Base-by-base conservation (phyloP, 1,140 invertebrate genomes). In the Drosophila rufa region DNA sequence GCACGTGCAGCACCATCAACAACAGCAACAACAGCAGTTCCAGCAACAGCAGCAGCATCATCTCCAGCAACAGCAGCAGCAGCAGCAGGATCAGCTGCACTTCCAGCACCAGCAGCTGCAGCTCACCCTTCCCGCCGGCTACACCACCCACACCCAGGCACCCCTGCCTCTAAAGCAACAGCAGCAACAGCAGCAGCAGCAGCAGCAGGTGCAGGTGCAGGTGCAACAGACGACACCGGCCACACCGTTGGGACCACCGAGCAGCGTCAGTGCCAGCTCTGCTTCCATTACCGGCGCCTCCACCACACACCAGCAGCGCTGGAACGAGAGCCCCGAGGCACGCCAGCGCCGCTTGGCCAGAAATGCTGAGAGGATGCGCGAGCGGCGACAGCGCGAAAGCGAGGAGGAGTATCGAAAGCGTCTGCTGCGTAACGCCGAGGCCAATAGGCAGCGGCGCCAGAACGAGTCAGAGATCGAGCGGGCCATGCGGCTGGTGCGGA, bases 301-400 rank as follows among this genome's bases (percentile, higher is more conserved):
- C 27, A 78, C 46, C 36, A 87, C 38, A 40, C 90, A 86, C 59
- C 83, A 91, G 55, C 92, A 92, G 70, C 71, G 92, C 46, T 92
- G 92, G 92, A 92, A 92, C 89, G 92, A 93, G 75, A 93, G 92
- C 53, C 90, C 92, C 40, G 92, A 93, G 75, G 92, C 92, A 36
- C 70, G 92, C 25, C 82, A 85, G 48, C 86, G 92, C 45, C 91
- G 92, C 38, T 75, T 93, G 81, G 92, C 92, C 69, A 91, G 92
- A 75, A 93, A 93, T 91, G 92, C 92, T 86, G 92, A 93, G 57
- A 91, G 92, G 59, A 93, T 93, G 92, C 91, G 92, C 40, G 92
- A 93, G 78, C 73, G 92, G 43, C 73, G 92, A 60, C 86, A 89
- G 73, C 90, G 91, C 45, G 92, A 93, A 71, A 89, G 81, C 60